Base-by-base conservation (phyloP, 2,113 vertebrate species). In the Megaceryle torquata region DNA sequence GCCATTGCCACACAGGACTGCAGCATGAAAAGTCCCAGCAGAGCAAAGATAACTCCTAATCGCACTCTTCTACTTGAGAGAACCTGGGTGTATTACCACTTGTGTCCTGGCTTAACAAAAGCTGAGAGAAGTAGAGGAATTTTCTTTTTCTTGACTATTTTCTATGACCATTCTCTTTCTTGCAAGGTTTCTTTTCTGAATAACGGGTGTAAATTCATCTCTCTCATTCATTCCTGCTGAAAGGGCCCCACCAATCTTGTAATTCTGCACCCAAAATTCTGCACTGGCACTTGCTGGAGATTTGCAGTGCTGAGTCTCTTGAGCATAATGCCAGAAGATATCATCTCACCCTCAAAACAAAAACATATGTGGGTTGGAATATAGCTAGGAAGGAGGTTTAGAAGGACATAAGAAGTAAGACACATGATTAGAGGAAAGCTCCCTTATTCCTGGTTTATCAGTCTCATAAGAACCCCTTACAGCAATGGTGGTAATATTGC, bases 401-500 rank as follows among this genome's bases (percentile, higher is more conserved):
- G 39, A 64, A 78, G 10, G 41, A 44, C 7, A 12, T 2, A 9
- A 85, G 33, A 20, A 72, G 13, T 2, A 9, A 76, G 33, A 17
- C 18, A 29, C 8, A 13, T 10, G 17, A 17, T 29, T 15, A 59
- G 51, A 70, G 15, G 18, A 37, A 65, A 82, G 37, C 9, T 71
- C 20, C 26, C 20, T 63, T 57, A 15, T 44, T 70, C 26, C 33
- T 2, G 0, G 5, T 50, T 35, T 50, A 33, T 10, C 50, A 39
- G 4, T 26, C 22, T 5, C 21, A 10, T 5, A 41, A 59, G 28
- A 37, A 56, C 7, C 11, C 50, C 48, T 74, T 25, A 60, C 11
- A 81, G 31, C 13, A 33, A 9, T 0, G 0, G 25, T 18, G 35
- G 13, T 33, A 80, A 41, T 19, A 29, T 13, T 35, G 13, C 50